phyloP scores from a whole-genome alignment of 1,140 invertebrate species.

The Bombus consobrinus region DNA sequence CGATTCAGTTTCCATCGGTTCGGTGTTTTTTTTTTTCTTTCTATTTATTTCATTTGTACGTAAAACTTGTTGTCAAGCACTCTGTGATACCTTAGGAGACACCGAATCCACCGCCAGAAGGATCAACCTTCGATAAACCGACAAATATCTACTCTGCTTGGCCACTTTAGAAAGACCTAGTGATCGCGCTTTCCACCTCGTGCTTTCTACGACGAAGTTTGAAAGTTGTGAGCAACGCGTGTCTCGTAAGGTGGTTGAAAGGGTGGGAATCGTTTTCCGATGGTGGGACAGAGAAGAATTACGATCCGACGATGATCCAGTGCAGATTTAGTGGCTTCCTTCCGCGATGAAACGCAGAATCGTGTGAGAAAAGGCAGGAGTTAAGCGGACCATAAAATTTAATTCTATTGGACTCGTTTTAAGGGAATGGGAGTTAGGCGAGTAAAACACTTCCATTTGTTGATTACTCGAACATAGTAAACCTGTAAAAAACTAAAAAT shows the following conservation, averaged over 20 bases:
- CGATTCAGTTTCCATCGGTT: background rate
- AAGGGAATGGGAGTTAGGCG: background rate
- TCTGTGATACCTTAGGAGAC: background rate
- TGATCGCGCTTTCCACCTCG: background rate
- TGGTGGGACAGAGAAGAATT: background rate
- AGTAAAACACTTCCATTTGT: background rate
- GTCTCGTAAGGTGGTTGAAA: background rate
- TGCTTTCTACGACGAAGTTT: constrained; percentile 11
- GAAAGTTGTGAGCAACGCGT: background rate
- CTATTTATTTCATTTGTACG: background rate
- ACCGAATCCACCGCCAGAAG: too few species aligned
- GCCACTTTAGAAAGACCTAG: background rate
- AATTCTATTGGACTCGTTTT: background rate
- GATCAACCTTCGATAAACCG: background rate
- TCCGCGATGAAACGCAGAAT: background rate
- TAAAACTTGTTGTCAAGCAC: background rate
- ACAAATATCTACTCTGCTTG: background rate
- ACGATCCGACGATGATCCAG: constrained; percentile 9
- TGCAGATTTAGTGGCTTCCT: constrained; percentile 4
- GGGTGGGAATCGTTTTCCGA: background rate
- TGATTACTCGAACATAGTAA: background rate
- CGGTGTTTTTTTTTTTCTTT: background rate
- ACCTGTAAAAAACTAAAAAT: too few species aligned
- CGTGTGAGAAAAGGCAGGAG: background rate
- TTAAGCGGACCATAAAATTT: background rate